These are phyloP conservation scores for Drosophila nigritarsus DNA, from an alignment of 2,888 invertebrate species.

Conservation along the genomic window DNA sequence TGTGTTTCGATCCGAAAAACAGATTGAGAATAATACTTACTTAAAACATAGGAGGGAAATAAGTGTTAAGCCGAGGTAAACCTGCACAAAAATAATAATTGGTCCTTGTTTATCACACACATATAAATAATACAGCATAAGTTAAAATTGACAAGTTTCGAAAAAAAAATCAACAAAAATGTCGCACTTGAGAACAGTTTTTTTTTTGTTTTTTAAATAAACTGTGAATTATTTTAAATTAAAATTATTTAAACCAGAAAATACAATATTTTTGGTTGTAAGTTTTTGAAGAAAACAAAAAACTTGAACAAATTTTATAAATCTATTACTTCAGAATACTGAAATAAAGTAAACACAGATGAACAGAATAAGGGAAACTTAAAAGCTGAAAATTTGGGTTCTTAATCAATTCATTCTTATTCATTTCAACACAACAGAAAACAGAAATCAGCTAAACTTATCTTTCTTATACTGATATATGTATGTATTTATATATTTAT, in stretches of 20 bases:
- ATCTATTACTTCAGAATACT: background rate
- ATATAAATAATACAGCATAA: no score
- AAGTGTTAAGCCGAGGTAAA: background rate
- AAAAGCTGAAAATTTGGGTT: background rate
- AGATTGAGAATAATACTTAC: background rate
- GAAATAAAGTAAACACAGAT: background rate
- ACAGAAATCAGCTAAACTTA: background rate
- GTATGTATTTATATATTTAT: background rate
- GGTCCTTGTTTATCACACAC: background rate
- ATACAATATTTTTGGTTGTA: background rate
- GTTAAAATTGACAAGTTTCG: no score
- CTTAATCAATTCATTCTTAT: background rate
- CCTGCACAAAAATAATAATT: background rate
- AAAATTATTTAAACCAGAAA: background rate
- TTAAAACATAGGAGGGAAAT: background rate
- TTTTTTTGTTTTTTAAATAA: background rate
- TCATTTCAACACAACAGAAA: background rate
- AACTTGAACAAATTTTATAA: background rate
- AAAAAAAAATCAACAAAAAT: background rate
- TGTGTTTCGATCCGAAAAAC: constrained; percentile 10
- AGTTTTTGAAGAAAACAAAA: background rate
- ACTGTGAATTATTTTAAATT: background rate
- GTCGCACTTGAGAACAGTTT: no score
- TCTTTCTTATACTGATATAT: background rate
- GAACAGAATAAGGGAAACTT: background rate